Conservation (phyloP, 1,140 invertebrate species). For the Brachionus calyciflorus region DNA sequence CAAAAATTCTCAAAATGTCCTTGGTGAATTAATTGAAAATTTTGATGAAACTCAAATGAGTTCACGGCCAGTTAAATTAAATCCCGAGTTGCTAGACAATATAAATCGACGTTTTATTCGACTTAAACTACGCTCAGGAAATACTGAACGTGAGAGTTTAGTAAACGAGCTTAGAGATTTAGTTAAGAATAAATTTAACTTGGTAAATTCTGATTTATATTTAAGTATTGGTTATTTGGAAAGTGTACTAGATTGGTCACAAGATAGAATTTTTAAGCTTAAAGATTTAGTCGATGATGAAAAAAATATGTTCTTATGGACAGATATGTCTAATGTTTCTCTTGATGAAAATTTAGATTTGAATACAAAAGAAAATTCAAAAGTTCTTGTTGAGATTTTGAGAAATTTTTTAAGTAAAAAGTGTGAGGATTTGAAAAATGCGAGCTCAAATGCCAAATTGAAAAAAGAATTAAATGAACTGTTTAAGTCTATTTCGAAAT, state of each 20-base stretch:
- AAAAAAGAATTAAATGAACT: conserved; percentile 33
- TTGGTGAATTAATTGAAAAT: conserved; percentile 12
- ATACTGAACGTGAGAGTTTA: neutral
- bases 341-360: neutral
- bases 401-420: neutral
- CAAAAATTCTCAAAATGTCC: neutral
- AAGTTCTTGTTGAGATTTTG: neutral
- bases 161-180: neutral
- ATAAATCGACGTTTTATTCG: conserved; percentile 4
- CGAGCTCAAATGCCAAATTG: neutral
- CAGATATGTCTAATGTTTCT: conserved; percentile 5
- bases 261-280: conserved; percentile 10
- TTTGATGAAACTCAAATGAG: conserved; percentile 40
- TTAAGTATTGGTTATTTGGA: neutral
- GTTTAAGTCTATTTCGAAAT: neutral
- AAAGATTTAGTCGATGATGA: conserved; percentile 38
- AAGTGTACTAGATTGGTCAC: neutral
- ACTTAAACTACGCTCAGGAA: neutral
- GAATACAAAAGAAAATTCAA: neutral
- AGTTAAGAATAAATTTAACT: neutral
- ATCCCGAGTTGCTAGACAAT: conserved; percentile 12
- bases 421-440: neutral
- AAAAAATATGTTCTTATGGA: conserved; percentile 36
- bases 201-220: neutral
- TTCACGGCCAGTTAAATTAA: conserved; percentile 5